A percentile compares a stretch with the other conserved stretches of the same genome.
Evolutionary conservation across 1,140 invertebrate species (phyloP).

Genomic region (Drosophila athabasca): DNA sequence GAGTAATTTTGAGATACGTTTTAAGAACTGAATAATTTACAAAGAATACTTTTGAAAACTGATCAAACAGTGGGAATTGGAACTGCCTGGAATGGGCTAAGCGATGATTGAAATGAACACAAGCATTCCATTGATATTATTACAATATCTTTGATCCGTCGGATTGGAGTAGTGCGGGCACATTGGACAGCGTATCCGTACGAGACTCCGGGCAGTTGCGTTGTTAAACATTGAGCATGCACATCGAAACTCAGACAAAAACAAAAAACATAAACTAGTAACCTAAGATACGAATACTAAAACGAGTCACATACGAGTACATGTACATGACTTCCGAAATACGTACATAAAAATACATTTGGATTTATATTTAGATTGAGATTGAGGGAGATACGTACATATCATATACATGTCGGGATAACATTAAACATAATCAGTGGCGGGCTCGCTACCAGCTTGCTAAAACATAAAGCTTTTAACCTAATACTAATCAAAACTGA

Average conservation of each 20-base stretch:
- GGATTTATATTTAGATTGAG: background rate
- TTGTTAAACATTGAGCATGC: conserved; percentile 30
- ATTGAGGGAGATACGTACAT: conserved; percentile 48
- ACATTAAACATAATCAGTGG: conserved; percentile 66
- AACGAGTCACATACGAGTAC: conserved; percentile 47
- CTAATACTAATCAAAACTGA: conserved; percentile 72
- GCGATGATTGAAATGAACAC: conserved; percentile 2
- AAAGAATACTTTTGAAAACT: conserved; percentile 1
- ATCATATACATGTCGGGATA: conserved; percentile 51
- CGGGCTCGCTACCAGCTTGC: conserved; percentile 51
- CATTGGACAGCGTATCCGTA: conserved; percentile 26
- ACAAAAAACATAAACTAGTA: conserved; percentile 80
- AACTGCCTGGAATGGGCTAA: background rate
- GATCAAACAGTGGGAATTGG: too few relatives aligned
- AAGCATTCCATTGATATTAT: background rate
- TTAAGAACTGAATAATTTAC: background rate
- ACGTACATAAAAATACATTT: conserved; percentile 51
- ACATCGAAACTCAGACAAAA: conserved; percentile 52
- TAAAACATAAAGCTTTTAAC: conserved; percentile 76
- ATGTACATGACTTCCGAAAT: conserved; percentile 26
- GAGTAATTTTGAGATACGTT: conserved; percentile 9
- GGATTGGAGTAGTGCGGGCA: conserved; percentile 16
- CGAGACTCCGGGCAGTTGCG: conserved; percentile 40
- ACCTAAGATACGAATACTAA: conserved; percentile 44
- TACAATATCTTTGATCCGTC: background rate